phyloP scores from a whole-genome alignment of 2,888 invertebrate genomes.

The Neocrepidodera transversa region DNA sequence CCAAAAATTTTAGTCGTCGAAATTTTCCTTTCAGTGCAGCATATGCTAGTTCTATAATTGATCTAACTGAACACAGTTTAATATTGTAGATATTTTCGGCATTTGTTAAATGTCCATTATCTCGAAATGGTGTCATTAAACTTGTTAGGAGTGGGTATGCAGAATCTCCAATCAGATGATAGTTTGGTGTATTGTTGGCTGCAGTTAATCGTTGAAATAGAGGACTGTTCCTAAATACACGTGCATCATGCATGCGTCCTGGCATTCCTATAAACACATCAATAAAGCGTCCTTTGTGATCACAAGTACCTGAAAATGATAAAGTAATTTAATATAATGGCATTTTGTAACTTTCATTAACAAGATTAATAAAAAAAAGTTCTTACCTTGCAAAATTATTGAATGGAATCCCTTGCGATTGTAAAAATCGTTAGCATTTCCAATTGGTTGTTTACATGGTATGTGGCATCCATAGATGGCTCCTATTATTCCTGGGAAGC shows the following conservation, averaged over 20 bases:
- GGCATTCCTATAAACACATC: slow-evolving; percentile 45
- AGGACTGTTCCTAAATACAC: slow-evolving; percentile 44
- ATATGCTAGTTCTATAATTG: no score
- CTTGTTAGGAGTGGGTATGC: no score
- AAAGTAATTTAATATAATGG: slow-evolving; percentile 41
- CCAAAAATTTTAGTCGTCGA: no score
- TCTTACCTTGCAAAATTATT: no score
- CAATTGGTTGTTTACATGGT: slow-evolving; percentile 40
- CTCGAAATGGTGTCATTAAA: no score
- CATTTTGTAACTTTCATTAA: no score
- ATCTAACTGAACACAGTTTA: no score
- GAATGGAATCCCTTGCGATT: no score
- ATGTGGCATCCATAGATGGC: slow-evolving; percentile 42
- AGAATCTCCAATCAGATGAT: background rate
- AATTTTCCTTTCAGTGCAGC: no score
- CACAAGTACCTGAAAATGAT: slow-evolving; percentile 43
- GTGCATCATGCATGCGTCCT: slow-evolving; percentile 40
- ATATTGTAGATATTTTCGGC: no score
- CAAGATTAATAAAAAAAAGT: no score
- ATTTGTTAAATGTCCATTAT: slow-evolving; percentile 12
- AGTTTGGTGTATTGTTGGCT: slow-evolving; percentile 4
- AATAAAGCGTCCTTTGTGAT: slow-evolving; percentile 31
- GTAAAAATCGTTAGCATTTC: slow-evolving; percentile 39
- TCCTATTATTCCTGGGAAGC: slow-evolving; percentile 36
- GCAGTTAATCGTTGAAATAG: slow-evolving; percentile 29